Base-by-base conservation (phyloP, 2,113 vertebrate species). In the Ahaetulla prasina region DNA sequence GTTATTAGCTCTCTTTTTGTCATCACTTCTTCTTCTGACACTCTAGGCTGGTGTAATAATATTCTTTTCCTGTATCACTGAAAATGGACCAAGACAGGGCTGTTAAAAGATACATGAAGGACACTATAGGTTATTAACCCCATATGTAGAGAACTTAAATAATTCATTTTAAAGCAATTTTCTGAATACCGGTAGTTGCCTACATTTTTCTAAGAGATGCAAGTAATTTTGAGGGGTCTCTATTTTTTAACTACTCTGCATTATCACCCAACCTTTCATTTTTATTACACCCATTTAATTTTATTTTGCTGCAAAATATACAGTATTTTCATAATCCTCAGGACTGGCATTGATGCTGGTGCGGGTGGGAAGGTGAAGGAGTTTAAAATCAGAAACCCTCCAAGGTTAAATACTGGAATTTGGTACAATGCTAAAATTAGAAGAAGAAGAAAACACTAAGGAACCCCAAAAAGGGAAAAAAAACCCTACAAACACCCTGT, bases 371-470 rank as follows among this genome's bases (percentile, higher is more conserved):
- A 92, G 93, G 89, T 43, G 52, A 20, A 89, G 89, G 18, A 93
- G 93, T 93, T 93, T 95, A 96, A 96, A 95, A 91, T 91, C 91
- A 74, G 89, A 68, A 89, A 93, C 1, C 10, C 18, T 45, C 54
- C 90, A 47, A 80, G 60, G 7, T 80, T 88, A 92, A 89, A 55
- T 53, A 18, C 87, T 92, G 85, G 8, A 0, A 39, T 87, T 52
- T 93, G 93, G 93, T 89, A 84, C 10, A 0, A 0, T 1, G 63
- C 90, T 55, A 89, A 84, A 84, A 57, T 93, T 93, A 53, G 92
- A 92, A 92, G 63, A 25, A 53, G 49, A 1, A 92, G 2, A 91
- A 84, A 16, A 87, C 53, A 88, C 80, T 35, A 25, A 88, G 27
- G 91, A 91, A 2, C 0, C 90, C 86, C 80, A 84, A 54, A 43